Evolutionary conservation across 2,888 invertebrate species (phyloP).

Genomic region (Thereva nobilitata): DNA sequence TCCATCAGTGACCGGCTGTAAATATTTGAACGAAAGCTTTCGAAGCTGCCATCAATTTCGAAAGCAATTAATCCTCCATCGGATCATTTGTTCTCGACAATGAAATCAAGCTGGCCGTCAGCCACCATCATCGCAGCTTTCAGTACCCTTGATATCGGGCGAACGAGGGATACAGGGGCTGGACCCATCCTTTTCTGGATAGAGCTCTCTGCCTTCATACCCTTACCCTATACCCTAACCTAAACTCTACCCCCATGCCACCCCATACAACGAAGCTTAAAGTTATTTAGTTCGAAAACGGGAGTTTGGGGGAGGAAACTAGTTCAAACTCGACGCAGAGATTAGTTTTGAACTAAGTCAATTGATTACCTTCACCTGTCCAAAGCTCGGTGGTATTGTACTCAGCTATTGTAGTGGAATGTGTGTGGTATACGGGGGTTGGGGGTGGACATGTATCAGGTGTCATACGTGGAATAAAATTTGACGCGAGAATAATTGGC

Average conservation of each 20-base stretch:
- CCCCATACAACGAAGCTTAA: too few species aligned
- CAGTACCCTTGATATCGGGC: constrained; percentile 1
- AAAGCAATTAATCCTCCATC: constrained; percentile 29
- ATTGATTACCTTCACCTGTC: constrained; percentile 6
- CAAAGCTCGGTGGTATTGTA: background rate
- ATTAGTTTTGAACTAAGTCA: constrained; percentile 1
- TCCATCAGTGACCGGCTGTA: background rate
- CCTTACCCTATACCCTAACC: too few species aligned
- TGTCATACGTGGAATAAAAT: constrained; percentile 29
- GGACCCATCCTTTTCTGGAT: background rate
- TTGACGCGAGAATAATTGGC: constrained; percentile 24
- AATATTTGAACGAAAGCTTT: constrained; percentile 17
- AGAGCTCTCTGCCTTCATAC: background rate
- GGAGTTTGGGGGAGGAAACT: too few species aligned
- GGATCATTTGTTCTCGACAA: constrained; percentile 26
- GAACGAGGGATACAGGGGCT: background rate
- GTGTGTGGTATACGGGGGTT: background rate
- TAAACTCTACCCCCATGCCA: too few species aligned
- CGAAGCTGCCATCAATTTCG: constrained; percentile 5
- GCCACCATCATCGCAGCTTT: constrained; percentile 29
- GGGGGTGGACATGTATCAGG: background rate
- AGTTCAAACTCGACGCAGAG: background rate
- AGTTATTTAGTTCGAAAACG: too few species aligned
- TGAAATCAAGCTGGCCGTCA: constrained; percentile 18
- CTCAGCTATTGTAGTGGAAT: background rate